These are phyloP conservation scores for Lucinisca nassula DNA, from an alignment of 2,888 invertebrate genomes.

Conservation along the genomic window DNA sequence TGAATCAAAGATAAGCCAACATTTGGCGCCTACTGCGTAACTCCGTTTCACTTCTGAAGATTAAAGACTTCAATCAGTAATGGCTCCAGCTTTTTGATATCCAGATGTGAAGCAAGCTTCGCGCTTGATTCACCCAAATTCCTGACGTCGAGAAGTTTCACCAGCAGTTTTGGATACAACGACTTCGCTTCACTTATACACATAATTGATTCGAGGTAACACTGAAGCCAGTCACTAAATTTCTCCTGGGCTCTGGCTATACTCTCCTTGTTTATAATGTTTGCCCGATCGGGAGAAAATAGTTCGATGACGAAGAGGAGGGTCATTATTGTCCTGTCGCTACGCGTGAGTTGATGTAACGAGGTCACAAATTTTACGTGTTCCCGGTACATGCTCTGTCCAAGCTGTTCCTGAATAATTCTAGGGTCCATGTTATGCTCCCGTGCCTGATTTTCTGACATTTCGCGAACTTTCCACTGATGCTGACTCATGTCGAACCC, in stretches of 20 bases:
- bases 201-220: slow-evolving; percentile 92
- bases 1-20: too few species aligned
- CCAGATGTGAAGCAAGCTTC: slow-evolving; percentile 78
- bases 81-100: slow-evolving; percentile 82
- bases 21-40: too few species aligned
- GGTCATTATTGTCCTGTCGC: slow-evolving; percentile 87
- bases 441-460: slow-evolving; percentile 36
- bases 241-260: slow-evolving; percentile 87
- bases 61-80: slow-evolving; percentile 84
- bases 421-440: slow-evolving; percentile 73
- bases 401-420: slow-evolving; percentile 76
- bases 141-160: slow-evolving; percentile 88
- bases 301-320: slow-evolving; percentile 88
- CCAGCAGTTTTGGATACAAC: slow-evolving; percentile 87
- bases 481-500: slow-evolving; percentile 85
- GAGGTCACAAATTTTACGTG: slow-evolving; percentile 88
- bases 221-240: slow-evolving; percentile 95
- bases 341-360: slow-evolving; percentile 86
- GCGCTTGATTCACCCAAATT: slow-evolving; percentile 85
- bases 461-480: slow-evolving; percentile 76
- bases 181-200: slow-evolving; percentile 94
- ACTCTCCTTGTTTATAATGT: slow-evolving; percentile 81
- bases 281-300: slow-evolving; percentile 88
- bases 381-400: slow-evolving; percentile 86
- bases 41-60: slow-evolving; percentile 75